These are phyloP conservation scores for Graptemys geographica DNA, from an alignment of 2,797 vertebrate genomes.

Conservation along the genomic window DNA sequence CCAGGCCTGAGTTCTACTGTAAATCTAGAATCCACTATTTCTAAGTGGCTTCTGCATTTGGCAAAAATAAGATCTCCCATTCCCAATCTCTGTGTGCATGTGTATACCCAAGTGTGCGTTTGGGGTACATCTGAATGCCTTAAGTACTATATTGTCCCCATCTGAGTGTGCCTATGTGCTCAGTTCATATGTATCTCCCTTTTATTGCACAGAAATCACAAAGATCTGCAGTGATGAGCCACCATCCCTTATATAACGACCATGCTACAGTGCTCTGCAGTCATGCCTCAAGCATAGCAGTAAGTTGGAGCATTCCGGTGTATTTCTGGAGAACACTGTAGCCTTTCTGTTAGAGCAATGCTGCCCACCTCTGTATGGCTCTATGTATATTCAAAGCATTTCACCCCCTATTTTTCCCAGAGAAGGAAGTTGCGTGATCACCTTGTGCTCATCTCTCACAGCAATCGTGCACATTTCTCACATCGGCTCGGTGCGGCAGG, in stretches of 20 bases:
- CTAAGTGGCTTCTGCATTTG: background rate
- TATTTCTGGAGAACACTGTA: background rate
- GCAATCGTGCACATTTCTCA: background rate
- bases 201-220: background rate
- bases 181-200: background rate
- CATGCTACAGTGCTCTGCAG: background rate
- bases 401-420: background rate
- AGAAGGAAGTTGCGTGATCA: background rate
- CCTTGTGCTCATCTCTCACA: background rate
- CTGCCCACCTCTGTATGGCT: background rate
- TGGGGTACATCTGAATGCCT: too few relatives aligned
- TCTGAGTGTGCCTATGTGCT: background rate
- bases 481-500: slow-evolving; percentile 50
- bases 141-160: background rate
- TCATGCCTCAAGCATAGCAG: background rate
- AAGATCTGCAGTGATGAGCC: background rate
- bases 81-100: background rate
- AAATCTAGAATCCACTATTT: background rate
- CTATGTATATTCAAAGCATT: background rate
- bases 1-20: background rate
- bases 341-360: background rate
- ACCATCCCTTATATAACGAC: too few relatives aligned
- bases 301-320: too few relatives aligned
- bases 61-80: background rate
- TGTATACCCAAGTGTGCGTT: background rate